Percentiles rank a stretch among this genome's conserved stretches.
Conservation (phyloP, 2,888 invertebrate species). For the Brassicogethes aeneus region DNA sequence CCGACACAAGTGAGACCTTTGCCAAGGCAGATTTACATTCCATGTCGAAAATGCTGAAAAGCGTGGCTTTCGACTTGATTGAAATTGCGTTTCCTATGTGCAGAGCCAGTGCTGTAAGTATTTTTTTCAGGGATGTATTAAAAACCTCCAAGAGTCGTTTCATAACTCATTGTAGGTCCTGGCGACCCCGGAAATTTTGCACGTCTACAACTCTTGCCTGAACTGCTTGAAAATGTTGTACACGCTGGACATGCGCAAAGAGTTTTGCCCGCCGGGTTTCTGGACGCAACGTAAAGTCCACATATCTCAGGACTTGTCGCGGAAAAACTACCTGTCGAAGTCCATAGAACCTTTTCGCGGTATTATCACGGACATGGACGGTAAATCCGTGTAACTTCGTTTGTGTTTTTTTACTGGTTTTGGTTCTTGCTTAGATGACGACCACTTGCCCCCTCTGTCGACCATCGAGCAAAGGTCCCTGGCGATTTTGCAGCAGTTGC, state of each 20-base stretch:
- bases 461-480: constrained; percentile 81
- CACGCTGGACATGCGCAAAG: constrained; percentile 74
- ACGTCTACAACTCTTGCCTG: constrained; percentile 35
- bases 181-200: constrained; percentile 34
- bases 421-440: constrained; percentile 41
- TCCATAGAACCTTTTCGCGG: constrained; percentile 35
- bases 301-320: constrained; percentile 35
- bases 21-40: constrained; percentile 30
- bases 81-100: constrained; percentile 42
- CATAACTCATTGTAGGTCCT: constrained; percentile 20
- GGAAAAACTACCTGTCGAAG: constrained; percentile 37
- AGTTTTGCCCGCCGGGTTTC: constrained; percentile 51
- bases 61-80: constrained; percentile 34
- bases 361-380: constrained; percentile 27
- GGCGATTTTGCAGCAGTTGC: constrained; percentile 83
- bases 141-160: too few relatives aligned
- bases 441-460: constrained; percentile 76
- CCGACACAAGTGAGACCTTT: constrained; percentile 39
- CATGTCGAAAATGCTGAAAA: constrained; percentile 37
- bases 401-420: constrained; percentile 1
- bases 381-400: constrained; percentile 17
- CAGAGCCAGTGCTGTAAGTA: constrained; percentile 31
- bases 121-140: constrained; percentile 6
- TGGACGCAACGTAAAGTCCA: constrained; percentile 39
- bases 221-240: constrained; percentile 50